Conservation (phyloP, 2,888 invertebrate genomes). For the Tanypteryx hageni region DNA sequence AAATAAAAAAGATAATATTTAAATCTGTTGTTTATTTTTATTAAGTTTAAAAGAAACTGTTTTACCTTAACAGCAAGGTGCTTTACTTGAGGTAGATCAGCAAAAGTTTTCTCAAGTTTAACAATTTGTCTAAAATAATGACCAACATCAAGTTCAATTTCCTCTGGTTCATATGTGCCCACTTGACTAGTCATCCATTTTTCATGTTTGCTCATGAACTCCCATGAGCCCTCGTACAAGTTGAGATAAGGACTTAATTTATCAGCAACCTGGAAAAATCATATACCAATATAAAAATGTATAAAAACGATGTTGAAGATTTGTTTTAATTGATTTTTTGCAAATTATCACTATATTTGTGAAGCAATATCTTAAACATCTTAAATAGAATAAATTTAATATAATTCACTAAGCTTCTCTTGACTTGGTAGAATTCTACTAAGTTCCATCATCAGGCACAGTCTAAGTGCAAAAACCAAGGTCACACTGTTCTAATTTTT, state of each 20-base stretch:
- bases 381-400: too few species aligned
- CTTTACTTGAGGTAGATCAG: constrained; percentile 85
- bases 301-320: background rate
- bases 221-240: constrained; percentile 91
- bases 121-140: constrained; percentile 86
- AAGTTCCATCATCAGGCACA: too few species aligned
- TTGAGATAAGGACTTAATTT: constrained; percentile 90
- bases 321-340: background rate
- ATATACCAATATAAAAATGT: background rate
- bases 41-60: background rate
- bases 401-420: too few species aligned
- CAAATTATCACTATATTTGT: background rate
- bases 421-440: too few species aligned
- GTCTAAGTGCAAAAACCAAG: too few species aligned
- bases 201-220: constrained; percentile 89
- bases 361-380: too few species aligned
- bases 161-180: constrained; percentile 91
- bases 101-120: constrained; percentile 92
- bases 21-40: too few species aligned
- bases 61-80: constrained; percentile 82
- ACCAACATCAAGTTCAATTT: constrained; percentile 88
- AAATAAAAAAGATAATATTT: too few species aligned
- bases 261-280: constrained; percentile 78
- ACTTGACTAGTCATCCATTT: constrained; percentile 92
- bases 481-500: too few species aligned